Evolutionary conservation across 1,140 invertebrate genomes (phyloP).

Genomic region (Lordiphosa collinella): DNA sequence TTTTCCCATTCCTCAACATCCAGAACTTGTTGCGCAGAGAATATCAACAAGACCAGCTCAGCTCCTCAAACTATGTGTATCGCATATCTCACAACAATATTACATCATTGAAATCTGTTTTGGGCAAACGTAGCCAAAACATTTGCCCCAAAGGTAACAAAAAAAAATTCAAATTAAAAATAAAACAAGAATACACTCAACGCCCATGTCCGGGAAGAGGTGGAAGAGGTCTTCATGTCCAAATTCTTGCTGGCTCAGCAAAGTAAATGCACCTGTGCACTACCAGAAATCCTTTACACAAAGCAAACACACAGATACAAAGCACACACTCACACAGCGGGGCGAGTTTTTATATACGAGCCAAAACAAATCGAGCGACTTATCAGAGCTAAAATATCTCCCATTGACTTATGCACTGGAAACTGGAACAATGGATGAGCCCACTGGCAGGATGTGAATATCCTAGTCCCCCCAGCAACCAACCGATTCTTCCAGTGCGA

Average conservation of each 20-base stretch:
- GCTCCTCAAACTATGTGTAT: slow-evolving; percentile 8
- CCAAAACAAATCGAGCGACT: slow-evolving; percentile 76
- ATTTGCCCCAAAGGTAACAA: slow-evolving; percentile 54
- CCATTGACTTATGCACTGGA: slow-evolving; percentile 75
- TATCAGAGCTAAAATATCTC: slow-evolving; percentile 73
- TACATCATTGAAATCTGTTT: slow-evolving; percentile 66
- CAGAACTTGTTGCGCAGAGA: slow-evolving; percentile 58
- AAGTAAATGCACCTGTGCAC: slow-evolving; percentile 66
- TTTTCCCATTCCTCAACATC: background rate
- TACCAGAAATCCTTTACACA: slow-evolving; percentile 60
- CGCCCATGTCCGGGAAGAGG: slow-evolving; percentile 36
- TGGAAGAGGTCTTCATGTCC: slow-evolving; percentile 16
- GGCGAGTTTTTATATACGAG: slow-evolving; percentile 37
- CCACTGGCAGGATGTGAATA: slow-evolving; percentile 28
- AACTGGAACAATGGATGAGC: slow-evolving; percentile 67
- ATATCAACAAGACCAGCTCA: slow-evolving; percentile 8
- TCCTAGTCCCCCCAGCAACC: background rate
- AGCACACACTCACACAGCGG: slow-evolving; percentile 3
- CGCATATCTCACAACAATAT: slow-evolving; percentile 34
- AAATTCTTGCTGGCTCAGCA: slow-evolving; percentile 60
- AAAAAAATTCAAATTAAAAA: slow-evolving; percentile 61
- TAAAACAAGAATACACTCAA: slow-evolving; percentile 47
- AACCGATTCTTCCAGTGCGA: slow-evolving; percentile 33
- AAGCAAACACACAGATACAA: slow-evolving; percentile 54
- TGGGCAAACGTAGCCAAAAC: slow-evolving; percentile 53